Percentiles rank a stretch among this genome's conserved stretches.
These are phyloP conservation scores for Crotalus horridus DNA, from an alignment of 2,113 vertebrate species.

Conservation along the genomic window DNA sequence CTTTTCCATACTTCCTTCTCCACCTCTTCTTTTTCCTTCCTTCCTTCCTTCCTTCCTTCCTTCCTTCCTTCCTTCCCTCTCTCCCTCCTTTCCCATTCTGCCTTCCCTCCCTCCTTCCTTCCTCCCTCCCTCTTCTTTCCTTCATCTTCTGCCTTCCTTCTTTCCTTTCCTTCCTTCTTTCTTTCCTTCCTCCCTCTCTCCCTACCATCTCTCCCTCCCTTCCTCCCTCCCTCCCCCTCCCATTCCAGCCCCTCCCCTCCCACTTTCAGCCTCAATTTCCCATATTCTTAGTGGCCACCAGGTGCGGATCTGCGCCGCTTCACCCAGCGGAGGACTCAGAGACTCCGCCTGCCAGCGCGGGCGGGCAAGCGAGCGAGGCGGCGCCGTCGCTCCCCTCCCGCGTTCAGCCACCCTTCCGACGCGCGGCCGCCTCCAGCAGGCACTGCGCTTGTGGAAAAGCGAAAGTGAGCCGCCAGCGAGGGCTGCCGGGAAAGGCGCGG, in stretches of 20 bases:
- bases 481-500: conserved; percentile 15
- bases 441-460: background rate
- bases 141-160: background rate
- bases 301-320: background rate
- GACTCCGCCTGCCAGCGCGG: background rate
- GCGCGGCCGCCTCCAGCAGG: background rate
- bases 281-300: background rate
- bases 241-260: background rate
- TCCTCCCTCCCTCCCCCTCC: background rate
- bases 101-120: background rate
- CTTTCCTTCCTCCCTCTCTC: no score
- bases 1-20: background rate
- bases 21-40: background rate
- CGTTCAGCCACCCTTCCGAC: background rate
- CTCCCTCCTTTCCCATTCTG: no score
- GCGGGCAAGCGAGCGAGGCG: accelerated
- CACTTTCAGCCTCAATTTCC: background rate
- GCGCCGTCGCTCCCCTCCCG: background rate
- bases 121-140: background rate
- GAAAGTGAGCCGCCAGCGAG: background rate
- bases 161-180: background rate
- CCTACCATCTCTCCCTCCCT: background rate
- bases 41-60: background rate
- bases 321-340: background rate
- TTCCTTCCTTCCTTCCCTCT: background rate